Percentiles rank a stretch among this genome's conserved stretches.
Evolutionary conservation across 2,888 invertebrate genomes (phyloP).

Genomic region (Philereme vetulata): DNA sequence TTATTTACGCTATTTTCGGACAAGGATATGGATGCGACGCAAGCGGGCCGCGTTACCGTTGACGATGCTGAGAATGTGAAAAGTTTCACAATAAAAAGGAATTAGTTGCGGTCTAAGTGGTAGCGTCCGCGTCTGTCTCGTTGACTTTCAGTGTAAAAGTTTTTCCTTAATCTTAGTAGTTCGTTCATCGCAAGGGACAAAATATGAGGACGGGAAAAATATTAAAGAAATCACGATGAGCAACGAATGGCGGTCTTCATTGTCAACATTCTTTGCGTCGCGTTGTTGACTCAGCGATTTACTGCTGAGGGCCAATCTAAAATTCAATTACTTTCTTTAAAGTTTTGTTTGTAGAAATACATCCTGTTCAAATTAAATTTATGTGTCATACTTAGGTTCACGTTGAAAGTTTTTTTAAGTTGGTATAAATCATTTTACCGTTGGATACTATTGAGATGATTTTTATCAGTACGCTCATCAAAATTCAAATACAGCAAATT

Average conservation of each 20-base stretch:
- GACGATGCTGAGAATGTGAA: constrained; percentile 63
- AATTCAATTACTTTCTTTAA: constrained; percentile 32
- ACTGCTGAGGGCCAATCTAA: constrained; percentile 32
- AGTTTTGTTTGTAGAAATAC: constrained; percentile 26
- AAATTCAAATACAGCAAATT: too few relatives aligned
- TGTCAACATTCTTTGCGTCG: constrained; percentile 27
- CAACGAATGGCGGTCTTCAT: constrained; percentile 43
- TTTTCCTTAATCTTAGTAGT: constrained; percentile 67
- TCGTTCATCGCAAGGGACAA: constrained; percentile 44
- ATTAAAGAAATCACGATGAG: constrained; percentile 49
- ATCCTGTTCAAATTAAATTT: constrained; percentile 13
- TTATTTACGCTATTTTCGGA: constrained; percentile 20
- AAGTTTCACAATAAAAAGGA: constrained; percentile 79
- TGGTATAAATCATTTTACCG: constrained; percentile 1
- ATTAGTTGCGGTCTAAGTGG: constrained; percentile 69
- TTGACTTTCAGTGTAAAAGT: constrained; percentile 63
- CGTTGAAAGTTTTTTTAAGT: constrained; percentile 6
- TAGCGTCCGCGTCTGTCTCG: constrained; percentile 57
- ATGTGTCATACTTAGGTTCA: neutral
- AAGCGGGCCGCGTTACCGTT: constrained; percentile 51
- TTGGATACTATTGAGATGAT: neutral
- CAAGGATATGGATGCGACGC: constrained; percentile 41
- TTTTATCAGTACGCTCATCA: too few relatives aligned
- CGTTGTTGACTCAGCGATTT: constrained; percentile 30
- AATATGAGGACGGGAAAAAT: constrained; percentile 42